These are phyloP conservation scores for Varecia variegata DNA, from an alignment of 2,797 vertebrate genomes.

Conservation along the genomic window DNA sequence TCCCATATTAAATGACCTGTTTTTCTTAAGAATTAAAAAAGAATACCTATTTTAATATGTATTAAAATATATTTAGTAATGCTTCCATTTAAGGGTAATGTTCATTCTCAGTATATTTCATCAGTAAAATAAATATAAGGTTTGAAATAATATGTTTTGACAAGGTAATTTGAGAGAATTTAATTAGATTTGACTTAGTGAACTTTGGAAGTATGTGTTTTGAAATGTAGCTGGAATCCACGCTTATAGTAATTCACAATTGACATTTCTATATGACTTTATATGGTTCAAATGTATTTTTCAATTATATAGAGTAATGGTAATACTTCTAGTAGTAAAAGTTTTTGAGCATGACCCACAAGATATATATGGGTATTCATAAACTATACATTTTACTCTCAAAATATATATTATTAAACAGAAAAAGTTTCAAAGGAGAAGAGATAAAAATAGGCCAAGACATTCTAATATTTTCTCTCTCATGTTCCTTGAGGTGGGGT, in stretches of 20 bases:
- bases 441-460: not conserved
- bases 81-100: not conserved
- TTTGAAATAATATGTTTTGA: not conserved
- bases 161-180: not conserved
- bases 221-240: not conserved
- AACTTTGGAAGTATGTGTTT: not conserved
- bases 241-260: no score
- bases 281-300: not conserved
- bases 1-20: constrained; percentile 39
- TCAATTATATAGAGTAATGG: not conserved
- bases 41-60: not conserved
- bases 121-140: not conserved
- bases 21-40: constrained; percentile 5
- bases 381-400: not conserved
- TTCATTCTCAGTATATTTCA: not conserved
- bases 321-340: not conserved
- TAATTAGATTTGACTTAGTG: not conserved
- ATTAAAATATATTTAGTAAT: constrained; percentile 7
- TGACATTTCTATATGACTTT: no score
- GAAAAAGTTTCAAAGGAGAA: not conserved
- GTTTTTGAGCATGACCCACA: not conserved
- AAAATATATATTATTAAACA: not conserved
- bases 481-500: not conserved
- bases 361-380: not conserved
- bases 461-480: not conserved